phyloP scores from a whole-genome alignment of 2,888 invertebrate species.

The Argyra leucocephala region DNA sequence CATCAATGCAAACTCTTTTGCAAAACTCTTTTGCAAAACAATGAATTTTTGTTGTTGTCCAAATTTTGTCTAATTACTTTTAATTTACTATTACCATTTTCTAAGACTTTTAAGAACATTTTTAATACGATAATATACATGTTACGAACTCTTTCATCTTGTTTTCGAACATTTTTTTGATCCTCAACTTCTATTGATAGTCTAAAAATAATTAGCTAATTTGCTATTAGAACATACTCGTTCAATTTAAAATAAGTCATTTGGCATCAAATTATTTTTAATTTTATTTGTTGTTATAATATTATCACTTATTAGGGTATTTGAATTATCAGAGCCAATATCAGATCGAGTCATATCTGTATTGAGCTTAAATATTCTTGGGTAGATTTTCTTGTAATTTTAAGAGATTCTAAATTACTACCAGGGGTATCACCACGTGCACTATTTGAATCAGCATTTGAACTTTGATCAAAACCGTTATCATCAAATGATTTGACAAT shows the following conservation, averaged over 20 bases:
- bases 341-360: constrained; percentile 29
- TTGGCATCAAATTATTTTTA: constrained; percentile 33
- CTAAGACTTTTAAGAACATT: constrained; percentile 66
- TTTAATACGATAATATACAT: constrained; percentile 88
- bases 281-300: constrained; percentile 21
- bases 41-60: constrained; percentile 79
- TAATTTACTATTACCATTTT: constrained; percentile 46
- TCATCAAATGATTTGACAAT: constrained; percentile 40
- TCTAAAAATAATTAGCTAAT: constrained; percentile 92
- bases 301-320: constrained; percentile 46
- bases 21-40: constrained; percentile 85
- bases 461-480: constrained; percentile 38
- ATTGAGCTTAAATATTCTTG: constrained; percentile 21
- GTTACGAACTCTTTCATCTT: constrained; percentile 61
- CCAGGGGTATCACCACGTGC: constrained; percentile 19
- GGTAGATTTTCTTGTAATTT: constrained; percentile 14
- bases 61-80: constrained; percentile 50
- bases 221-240: constrained; percentile 81
- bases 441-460: constrained; percentile 34
- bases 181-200: constrained; percentile 89
- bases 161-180: constrained; percentile 59
- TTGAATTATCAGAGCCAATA: constrained; percentile 45
- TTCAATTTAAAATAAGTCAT: constrained; percentile 80
- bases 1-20: constrained; percentile 92
- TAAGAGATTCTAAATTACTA: constrained; percentile 1